Percentiles rank a stretch among this genome's conserved stretches.
phyloP scores from a whole-genome alignment of 2,113 vertebrate species.

The Anhinga rufa region DNA sequence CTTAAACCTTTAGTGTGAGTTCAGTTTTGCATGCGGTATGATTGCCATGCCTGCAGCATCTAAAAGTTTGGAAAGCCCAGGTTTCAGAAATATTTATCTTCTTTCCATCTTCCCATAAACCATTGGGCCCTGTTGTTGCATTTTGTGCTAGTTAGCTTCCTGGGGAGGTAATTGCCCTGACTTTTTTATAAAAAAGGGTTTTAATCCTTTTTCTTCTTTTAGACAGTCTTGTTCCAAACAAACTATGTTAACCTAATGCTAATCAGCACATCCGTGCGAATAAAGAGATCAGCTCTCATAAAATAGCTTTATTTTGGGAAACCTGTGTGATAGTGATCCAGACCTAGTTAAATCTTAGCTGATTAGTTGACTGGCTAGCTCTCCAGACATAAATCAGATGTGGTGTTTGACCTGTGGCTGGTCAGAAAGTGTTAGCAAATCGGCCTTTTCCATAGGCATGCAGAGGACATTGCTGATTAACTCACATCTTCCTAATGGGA shows the following conservation, averaged over 20 bases:
- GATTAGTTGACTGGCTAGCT: not conserved
- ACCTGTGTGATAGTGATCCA: not conserved
- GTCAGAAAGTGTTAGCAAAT: not conserved
- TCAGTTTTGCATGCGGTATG: not conserved
- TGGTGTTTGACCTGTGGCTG: not conserved
- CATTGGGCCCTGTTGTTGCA: not conserved
- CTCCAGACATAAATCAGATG: not conserved
- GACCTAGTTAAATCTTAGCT: not conserved
- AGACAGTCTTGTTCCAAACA: not conserved
- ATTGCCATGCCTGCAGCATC: not conserved
- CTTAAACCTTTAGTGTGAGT: not conserved
- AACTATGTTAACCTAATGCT: not conserved
- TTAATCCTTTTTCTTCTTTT: not conserved
- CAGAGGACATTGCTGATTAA: not conserved
- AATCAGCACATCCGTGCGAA: not conserved
- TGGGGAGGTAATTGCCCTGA: not conserved
- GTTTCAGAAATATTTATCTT: not conserved
- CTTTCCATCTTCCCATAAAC: not conserved
- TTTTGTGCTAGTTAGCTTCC: not conserved
- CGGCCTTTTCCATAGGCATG: not conserved
- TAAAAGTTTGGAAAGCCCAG: not conserved
- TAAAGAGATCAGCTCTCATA: not conserved
- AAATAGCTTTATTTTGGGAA: not conserved
- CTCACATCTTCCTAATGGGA: not conserved
- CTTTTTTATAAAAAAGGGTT: not conserved